Evolutionary conservation across 2,888 invertebrate species (phyloP), one percentile per base, ranked within the genome.

Genomic region (Micoletzkya japonica): DNA sequence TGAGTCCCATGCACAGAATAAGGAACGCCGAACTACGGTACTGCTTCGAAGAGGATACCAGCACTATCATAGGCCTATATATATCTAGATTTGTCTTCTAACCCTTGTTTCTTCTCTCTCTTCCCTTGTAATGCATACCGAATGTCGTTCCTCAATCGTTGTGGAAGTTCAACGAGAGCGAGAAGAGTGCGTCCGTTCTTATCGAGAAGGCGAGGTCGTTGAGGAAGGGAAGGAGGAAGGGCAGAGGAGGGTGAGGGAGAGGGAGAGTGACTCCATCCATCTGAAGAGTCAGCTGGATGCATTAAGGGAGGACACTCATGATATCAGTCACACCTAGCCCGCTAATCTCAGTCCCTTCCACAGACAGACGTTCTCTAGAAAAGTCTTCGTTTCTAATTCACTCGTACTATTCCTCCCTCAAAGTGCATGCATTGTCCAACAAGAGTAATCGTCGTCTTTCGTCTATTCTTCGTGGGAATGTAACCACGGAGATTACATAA

Each of bases 121-220:
- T 44, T 44, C 26, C 56, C n/a, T 56, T 24, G 20, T 28, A 58
- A 36, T 4, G 3, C 44, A 34, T n/a, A 63, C 63, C 63, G 32
- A 26, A 63, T 50, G 34, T 63, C 63, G 28, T 63, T 63, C 50
- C 34, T 50, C 63, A 32, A 49, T 30, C 50, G 49, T 20, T 54
- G 37, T 10, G 54, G 56, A 4, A 54, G 52, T 56, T 44, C 54
- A 6, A 44, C 37, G 17, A 66, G 44, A 17, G 24, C 36, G 4
- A 66, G 56, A 14, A 66, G 54, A 26, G 66, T 66, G 14, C 30
- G 24, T 36, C 66, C 66, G 26, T 56, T 24, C 56, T 66, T 66
- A 20, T 28, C 36, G 30, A 66, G 37, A 20, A 66, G 30, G 34
- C 66, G 66, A 26, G 66, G 54, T 26, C 66, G 66, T 36, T 36